Evolutionary conservation across 1,140 invertebrate genomes (phyloP), one percentile per base, ranked within the genome.

Genomic region (Mylabris phalerata): DNA sequence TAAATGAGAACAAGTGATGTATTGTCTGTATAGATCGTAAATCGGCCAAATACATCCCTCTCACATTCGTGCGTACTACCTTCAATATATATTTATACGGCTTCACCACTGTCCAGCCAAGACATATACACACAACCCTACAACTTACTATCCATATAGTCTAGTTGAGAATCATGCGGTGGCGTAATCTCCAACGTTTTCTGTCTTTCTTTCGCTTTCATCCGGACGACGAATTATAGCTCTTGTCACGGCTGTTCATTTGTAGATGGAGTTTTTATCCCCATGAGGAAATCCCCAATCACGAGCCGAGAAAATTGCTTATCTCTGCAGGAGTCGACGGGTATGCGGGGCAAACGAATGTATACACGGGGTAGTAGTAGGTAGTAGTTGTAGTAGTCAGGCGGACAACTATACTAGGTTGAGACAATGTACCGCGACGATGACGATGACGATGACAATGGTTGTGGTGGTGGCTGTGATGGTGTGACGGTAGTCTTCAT

Each of bases 201-300:
- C 50, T 50, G 57, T 67, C 64, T 67, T 67, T 66, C 67, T 64
- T 61, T 62, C 65, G 65, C 64, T 69, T 67, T 66, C 67, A 65
- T 63, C 65, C 64, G 61, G 64, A 62, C 62, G 75, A 81, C 78
- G 79, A 83, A 83, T 83, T 83, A 83, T 83, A 78, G 80, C 81
- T 79, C 82, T 82, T 82, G 82, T 83, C 82, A 83, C 81, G 82
- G 78, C 77, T 81, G 82, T 83, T 83, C 82, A 83, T 83, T 83
- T 83, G 82, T 83, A 82, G 82, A 83, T 83, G 81, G 82, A 83
- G 82, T 82, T 83, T 82, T 81, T 80, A 79, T 78, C 78, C 82
- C 81, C 82, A 67, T 68, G 81, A 78, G 82, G 78, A 77, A 76
- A 78, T 78, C 79, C 80, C 81, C 82, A 83, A 83, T 83, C 82